phyloP scores from a whole-genome alignment of 1,140 invertebrate genomes.

The Eriocheir sinensis region DNA sequence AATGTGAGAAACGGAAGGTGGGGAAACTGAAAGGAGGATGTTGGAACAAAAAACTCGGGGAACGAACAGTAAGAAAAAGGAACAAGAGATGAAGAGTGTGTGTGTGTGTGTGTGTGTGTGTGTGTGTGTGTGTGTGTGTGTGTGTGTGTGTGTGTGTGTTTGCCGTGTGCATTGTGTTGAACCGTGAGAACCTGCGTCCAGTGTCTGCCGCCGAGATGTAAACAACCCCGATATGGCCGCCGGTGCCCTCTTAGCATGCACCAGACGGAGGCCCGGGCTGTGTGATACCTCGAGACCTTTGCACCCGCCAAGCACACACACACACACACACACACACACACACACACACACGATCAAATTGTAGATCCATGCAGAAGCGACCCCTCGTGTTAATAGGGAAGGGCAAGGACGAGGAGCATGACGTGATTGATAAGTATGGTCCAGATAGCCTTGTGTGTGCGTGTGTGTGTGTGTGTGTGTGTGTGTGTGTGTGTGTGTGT shows the following conservation, averaged over 20 bases:
- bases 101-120: neutral
- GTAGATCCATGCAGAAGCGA: no score
- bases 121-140: neutral
- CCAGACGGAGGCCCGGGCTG: neutral
- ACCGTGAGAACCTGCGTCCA: neutral
- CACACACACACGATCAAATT: neutral
- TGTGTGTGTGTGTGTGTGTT: neutral
- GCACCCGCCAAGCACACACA: neutral
- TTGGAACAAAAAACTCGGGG: no score
- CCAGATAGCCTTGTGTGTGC: no score
- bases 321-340: conserved; percentile 22
- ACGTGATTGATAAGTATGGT: no score
- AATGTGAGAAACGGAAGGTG: no score
- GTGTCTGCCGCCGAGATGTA: neutral
- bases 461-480: neutral
- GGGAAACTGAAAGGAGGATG: no score
- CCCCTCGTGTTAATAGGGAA: no score
- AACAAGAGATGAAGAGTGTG: neutral
- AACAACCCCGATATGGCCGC: conserved; percentile 11
- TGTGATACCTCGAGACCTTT: conserved; percentile 4
- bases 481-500: no score
- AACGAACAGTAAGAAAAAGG: no score
- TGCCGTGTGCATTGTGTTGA: neutral
- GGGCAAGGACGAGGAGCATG: no score
- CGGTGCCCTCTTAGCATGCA: neutral